A percentile compares a stretch with the other conserved stretches of the same genome.
Evolutionary conservation across 2,113 vertebrate genomes (phyloP).

Genomic region (Atractosteus spatula): DNA sequence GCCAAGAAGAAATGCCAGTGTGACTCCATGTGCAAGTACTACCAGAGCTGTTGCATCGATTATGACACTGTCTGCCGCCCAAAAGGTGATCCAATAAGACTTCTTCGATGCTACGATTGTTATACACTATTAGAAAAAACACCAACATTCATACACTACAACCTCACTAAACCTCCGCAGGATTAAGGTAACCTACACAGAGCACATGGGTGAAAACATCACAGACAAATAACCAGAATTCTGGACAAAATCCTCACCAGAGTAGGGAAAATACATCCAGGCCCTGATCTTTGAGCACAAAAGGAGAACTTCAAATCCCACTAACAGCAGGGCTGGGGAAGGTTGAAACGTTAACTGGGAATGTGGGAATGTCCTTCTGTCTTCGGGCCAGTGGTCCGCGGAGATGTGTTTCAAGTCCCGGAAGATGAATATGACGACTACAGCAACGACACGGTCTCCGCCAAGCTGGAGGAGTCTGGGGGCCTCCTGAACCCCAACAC

Average conservation of each 20-base stretch:
- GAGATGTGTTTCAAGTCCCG: conserved; percentile 79
- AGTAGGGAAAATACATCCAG: neutral
- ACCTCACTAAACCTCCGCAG: too few relatives aligned
- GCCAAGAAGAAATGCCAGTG: conserved; percentile 77
- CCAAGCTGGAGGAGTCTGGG: neutral
- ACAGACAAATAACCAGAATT: too few relatives aligned
- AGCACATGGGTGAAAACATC: too few relatives aligned
- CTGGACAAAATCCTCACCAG: neutral
- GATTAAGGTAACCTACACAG: too few relatives aligned
- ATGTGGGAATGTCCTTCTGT: neutral
- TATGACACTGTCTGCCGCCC: conserved; percentile 65
- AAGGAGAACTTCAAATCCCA: too few relatives aligned
- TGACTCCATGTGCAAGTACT: conserved; percentile 86
- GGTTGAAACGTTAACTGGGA: too few relatives aligned
- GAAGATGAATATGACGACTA: conserved; percentile 74
- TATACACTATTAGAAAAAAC: too few relatives aligned
- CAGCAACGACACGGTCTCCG: conserved; percentile 14
- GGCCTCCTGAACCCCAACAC: neutral
- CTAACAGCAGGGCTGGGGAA: too few relatives aligned
- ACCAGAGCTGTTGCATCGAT: conserved; percentile 88
- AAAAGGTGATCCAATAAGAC: conserved; percentile 62
- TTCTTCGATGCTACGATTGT: too few relatives aligned
- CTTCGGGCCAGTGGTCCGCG: conserved; percentile 71
- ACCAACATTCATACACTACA: too few relatives aligned
- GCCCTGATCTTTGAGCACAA: too few relatives aligned